Base-by-base conservation (phyloP, 2,888 invertebrate genomes). In the Epinotia bilunana region DNA sequence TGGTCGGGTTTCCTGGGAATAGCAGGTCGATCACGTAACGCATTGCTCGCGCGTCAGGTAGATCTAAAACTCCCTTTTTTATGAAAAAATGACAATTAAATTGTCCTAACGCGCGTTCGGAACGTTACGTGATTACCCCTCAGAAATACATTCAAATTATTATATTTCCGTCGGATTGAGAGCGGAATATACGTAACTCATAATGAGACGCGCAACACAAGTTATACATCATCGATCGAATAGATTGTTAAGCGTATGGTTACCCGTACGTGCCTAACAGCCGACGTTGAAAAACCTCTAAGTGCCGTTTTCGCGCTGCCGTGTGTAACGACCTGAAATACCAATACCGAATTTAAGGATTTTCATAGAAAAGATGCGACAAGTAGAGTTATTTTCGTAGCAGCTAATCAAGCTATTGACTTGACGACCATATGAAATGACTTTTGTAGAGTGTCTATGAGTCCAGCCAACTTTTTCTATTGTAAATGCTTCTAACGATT, bases 201-300 rank as follows among this genome's bases (percentile, higher is more conserved):
- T 39, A 9, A 58, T 20, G 58, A 39, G 43, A 33, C 57, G 12
- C 18, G 39, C 13, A 68, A 43, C 18, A 58, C 23, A 58, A 11
- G 12, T 23, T 16, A 23, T 60, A 61, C 46, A 5, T 46, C 23
- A 57, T 64, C n/a, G 46, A 53, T 49, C 49, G 18, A 62, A 62
- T 53, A 61, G 63, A 57, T 69, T 63, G 74, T 74, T 70, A 64
- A 58, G 64, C 60, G 74, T 64, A 55, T 75, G 65, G 65, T n/a
- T 33, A 57, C 13, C 16, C 28, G 60, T 46, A 76, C 76, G 76
- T 76, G 76, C 74, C 71, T 74, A 74, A 76, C 58, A 71, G 58
- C 57, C 62, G 70, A 65, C 74, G 61, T 57, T 60, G 70, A 72
- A 75, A 75, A 72, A 61, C 74, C 77, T 76, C 75, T 62, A 65